phyloP scores from a whole-genome alignment of 2,113 vertebrate species.

The Glaucomys volans region DNA sequence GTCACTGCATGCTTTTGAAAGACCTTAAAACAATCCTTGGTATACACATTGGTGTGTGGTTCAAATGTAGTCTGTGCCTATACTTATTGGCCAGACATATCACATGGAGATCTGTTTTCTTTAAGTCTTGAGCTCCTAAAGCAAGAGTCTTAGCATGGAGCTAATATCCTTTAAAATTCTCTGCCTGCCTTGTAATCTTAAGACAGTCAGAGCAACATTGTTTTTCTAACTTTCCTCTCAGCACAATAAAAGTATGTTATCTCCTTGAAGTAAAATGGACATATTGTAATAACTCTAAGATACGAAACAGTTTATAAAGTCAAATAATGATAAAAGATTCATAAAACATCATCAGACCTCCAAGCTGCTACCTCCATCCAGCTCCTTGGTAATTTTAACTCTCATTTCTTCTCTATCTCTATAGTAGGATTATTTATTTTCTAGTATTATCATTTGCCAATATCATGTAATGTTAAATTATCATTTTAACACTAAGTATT shows the following conservation, averaged over 20 bases:
- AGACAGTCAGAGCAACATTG: not conserved
- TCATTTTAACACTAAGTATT: not conserved
- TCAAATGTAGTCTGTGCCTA: no score
- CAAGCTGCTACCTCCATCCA: not conserved
- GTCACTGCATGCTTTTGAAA: no score
- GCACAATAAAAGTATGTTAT: not conserved
- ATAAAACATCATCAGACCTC: not conserved
- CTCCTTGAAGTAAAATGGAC: not conserved
- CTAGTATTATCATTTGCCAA: not conserved
- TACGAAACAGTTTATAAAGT: not conserved
- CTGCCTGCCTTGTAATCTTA: not conserved
- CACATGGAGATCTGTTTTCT: not conserved
- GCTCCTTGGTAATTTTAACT: not conserved
- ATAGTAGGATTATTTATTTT: not conserved
- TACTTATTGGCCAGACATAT: no score
- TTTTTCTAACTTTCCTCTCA: not conserved
- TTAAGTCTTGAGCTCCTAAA: not conserved
- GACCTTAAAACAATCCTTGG: no score
- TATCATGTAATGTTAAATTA: not conserved
- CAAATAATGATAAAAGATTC: no score
- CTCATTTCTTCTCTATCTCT: not conserved
- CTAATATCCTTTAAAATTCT: not conserved
- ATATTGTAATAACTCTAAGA: not conserved
- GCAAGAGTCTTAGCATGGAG: not conserved
- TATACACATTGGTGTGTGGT: no score